Base-by-base conservation (phyloP, 2,113 vertebrate species). In the Melanerpes aurifrons region DNA sequence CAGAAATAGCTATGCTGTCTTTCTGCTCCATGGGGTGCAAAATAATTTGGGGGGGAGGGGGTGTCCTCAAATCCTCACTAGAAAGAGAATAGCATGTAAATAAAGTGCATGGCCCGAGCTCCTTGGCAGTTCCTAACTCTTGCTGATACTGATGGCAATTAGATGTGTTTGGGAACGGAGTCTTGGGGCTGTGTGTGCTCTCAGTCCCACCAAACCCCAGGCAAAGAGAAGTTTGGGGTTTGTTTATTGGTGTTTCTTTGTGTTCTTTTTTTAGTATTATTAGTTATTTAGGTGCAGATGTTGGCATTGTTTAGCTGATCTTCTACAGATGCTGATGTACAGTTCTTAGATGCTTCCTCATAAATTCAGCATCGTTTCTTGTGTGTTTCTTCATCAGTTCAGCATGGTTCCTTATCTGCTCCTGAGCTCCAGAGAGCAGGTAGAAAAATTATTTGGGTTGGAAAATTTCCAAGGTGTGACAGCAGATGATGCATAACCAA, bases 401-500 rank as follows among this genome's bases (percentile, higher is more conserved):
- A 68, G 7, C 32, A 10, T 64, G 1, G 67, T 87, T 79, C 82
- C 2, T 0, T 48, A 72, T 47, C 82, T 76, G 37, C 77, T 88
- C 73, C 15, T 91, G 85, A 86, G 31, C 58, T 82, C 45, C 20
- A 72, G 88, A 84, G 54, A 88, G 74, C 18, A 83, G 67, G 84
- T 11, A 84, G 68, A 76, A 73, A 68, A 90, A 77, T 59, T 87
- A 82, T 83, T 93, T 91, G 48, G 7, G 7, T 87, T 96, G 86
- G 82, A 81, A 93, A 77, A 43, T 62, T 86, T 95, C 91, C 79
- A 80, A 37, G 29, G 28, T 48, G 53, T 32, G 72, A 93, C 91
- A 86, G 53, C 68, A 91, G 91, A 91, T 70, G 50, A 92, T 64
- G 86, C 85, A 92, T 64, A 87, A 82, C 56, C 76, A 87, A 53